Evolutionary conservation across 2,797 vertebrate genomes (phyloP).

Genomic region (Melanotaenia boesemani): DNA sequence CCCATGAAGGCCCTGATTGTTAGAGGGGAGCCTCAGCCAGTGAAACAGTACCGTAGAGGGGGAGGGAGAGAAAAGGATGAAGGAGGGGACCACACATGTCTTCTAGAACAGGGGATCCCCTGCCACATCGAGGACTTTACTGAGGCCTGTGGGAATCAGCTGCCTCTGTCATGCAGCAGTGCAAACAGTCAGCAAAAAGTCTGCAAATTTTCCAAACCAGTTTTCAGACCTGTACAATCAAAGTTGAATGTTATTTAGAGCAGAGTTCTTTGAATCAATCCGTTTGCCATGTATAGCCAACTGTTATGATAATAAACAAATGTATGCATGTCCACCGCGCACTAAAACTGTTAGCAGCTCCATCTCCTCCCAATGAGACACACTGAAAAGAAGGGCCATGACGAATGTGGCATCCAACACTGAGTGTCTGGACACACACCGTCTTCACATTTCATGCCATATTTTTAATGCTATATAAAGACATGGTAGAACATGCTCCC

Average conservation of each 20-base stretch:
- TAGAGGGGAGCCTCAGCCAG: conserved; percentile 61
- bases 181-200: conserved; percentile 4
- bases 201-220: conserved; percentile 13
- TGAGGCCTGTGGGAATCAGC: conserved; percentile 50
- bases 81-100: conserved; percentile 67
- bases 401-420: neutral
- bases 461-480: neutral
- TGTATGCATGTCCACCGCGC: neutral
- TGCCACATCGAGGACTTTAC: conserved; percentile 35
- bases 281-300: too few species aligned
- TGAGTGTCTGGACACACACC: neutral
- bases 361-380: too few species aligned
- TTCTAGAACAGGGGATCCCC: conserved; percentile 61
- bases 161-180: conserved; percentile 35
- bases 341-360: neutral
- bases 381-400: neutral
- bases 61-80: conserved; percentile 56
- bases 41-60: conserved; percentile 57
- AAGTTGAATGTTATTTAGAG: too few species aligned
- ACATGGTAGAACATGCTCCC: too few species aligned
- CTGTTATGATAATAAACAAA: too few species aligned
- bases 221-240: neutral
- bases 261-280: too few species aligned
- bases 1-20: conserved; percentile 73
- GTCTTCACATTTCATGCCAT: neutral